Evolutionary conservation across 2,888 invertebrate species (phyloP), one percentile per base, ranked within the genome.

Genomic region (Brachylomia viminalis): DNA sequence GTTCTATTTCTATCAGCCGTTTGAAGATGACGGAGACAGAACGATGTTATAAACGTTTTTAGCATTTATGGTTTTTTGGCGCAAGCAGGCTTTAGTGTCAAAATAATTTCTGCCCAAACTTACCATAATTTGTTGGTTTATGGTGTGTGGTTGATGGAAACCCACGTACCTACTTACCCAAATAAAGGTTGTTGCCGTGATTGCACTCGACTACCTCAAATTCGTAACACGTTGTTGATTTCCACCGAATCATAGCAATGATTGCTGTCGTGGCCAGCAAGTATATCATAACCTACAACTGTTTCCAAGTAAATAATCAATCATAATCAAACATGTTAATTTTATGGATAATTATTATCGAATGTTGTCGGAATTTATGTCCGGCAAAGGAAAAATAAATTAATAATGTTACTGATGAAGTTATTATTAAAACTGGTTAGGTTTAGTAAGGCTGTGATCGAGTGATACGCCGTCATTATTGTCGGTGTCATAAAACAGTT

Each of bases 321-420:
- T 91, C 87, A 91, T 84, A 83, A 88, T 90, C 84, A 86, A 86
- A 87, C 83, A 86, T 86, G 88, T 87, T 88, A 88, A 87, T 89
- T 85, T 84, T 84, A 86, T 89, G 66, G 71, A 78, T 82, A 81
- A 82, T 80, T 86, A 83, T 83, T 86, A 83, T 83, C 78, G 78
- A 80, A 82, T 76, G 72, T 72, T 84, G 74, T 83, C 77, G 76
- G 77, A 80, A 58, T 85, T 86, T 84, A 86, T 73, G 80, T 87
- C 79, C 82, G 82, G 79, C 62, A 80, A 80, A 82, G 72, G 75
- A 78, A 88, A 86, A 84, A 79, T 80, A 86, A 78, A 86, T 82
- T 81, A 82, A 84, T 84, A 77, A 82, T 72, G 69, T 75, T 65
- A 38, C 52, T 79, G 77, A 88, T 87, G 79, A 84, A 86, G 88